phyloP scores from a whole-genome alignment of 1,140 invertebrate species.

The Panagrolaimus sp. region DNA sequence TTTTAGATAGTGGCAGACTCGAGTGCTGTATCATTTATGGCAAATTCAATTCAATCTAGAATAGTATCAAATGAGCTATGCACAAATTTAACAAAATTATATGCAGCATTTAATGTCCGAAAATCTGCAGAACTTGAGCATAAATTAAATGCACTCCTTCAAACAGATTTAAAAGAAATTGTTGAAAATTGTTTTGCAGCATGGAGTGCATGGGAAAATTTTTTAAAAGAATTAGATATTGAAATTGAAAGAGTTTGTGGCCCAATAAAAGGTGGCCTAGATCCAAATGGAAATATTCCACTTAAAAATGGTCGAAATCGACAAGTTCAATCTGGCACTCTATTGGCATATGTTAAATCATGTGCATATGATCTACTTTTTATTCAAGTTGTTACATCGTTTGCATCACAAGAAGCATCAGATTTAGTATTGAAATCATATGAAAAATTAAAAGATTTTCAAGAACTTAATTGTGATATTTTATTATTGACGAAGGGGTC shows the following conservation, averaged over 20 bases:
- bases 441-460: constrained; percentile 35
- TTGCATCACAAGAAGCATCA: constrained; percentile 30
- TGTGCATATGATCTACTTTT: constrained; percentile 37
- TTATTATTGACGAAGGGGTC: constrained; percentile 35
- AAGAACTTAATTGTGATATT: constrained; percentile 40
- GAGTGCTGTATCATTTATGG: not conserved
- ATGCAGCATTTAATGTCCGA: constrained; percentile 4
- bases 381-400: constrained; percentile 38
- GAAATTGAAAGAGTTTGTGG: constrained; percentile 32
- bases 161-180: not conserved
- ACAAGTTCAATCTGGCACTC: constrained; percentile 37
- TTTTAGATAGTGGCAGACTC: not conserved
- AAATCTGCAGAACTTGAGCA: not conserved
- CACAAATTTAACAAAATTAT: constrained; percentile 2
- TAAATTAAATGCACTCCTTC: not conserved
- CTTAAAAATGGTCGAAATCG: constrained; percentile 14
- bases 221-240: constrained; percentile 27
- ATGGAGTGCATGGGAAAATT: constrained; percentile 33
- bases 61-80: not conserved
- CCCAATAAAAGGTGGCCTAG: constrained; percentile 7
- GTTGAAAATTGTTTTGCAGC: constrained; percentile 3
- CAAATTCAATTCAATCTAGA: not conserved
- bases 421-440: constrained; percentile 45
- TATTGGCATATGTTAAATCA: constrained; percentile 40
- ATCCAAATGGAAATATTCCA: not conserved